Evolutionary conservation across 2,797 vertebrate genomes (phyloP).

Genomic region (Galago senegalensis): DNA sequence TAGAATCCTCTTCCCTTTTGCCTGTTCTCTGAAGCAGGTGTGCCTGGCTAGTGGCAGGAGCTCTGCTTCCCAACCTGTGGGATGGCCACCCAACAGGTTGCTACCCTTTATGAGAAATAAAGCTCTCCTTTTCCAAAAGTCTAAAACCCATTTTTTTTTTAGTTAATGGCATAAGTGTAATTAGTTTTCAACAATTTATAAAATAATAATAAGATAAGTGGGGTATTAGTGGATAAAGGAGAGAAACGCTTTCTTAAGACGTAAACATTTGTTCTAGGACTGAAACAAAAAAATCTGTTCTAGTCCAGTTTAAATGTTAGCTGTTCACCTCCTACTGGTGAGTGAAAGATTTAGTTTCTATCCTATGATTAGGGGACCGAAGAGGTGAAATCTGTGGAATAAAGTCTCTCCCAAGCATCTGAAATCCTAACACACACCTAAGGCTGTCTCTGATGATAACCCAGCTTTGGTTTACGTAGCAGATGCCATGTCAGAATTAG

Average conservation of each 20-base stretch:
- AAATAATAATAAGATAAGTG: neutral
- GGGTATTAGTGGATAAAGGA: neutral
- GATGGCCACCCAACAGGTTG: neutral
- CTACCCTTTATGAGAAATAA: neutral
- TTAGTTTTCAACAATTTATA: neutral
- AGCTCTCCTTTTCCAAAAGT: neutral
- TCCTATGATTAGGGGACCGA: neutral
- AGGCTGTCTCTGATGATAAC: neutral
- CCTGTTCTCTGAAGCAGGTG: neutral
- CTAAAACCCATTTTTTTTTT: neutral
- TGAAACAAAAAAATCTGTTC: neutral
- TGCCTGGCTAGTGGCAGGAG: neutral
- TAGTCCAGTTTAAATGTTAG: neutral
- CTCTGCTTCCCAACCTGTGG: neutral
- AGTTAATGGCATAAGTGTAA: neutral
- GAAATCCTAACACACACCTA: neutral
- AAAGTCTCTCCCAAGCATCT: neutral
- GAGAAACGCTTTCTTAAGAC: neutral
- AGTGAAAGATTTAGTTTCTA: neutral
- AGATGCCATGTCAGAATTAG: neutral
- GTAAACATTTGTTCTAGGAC: neutral
- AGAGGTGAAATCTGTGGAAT: neutral
- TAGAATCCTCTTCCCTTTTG: neutral
- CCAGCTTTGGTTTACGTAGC: neutral
- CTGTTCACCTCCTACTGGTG: neutral